Evolutionary conservation across 2,797 vertebrate species (phyloP), one percentile per base, ranked within the genome.

Genomic region (Euthynnus affinis): DNA sequence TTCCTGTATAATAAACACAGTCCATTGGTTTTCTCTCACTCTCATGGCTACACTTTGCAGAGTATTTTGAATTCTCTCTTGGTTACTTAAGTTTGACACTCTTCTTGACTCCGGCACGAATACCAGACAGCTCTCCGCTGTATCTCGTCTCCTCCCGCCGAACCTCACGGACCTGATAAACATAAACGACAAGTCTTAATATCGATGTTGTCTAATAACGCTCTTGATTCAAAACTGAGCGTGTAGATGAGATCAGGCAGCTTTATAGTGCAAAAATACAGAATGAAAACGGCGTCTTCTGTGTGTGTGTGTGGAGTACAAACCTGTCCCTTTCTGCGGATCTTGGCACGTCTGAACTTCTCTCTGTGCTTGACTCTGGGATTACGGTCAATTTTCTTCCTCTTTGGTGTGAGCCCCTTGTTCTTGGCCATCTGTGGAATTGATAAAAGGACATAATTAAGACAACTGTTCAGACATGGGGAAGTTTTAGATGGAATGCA

Each of bases 381-480:
- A 87, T 99, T 99, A 1, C 98, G 96, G 71, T 99, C 97, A 0
- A 98, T 97, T 90, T 99, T 99, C 96, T 95, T 99, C 92, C 98
- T 97, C 76, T 95, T 97, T 32, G 98, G 98, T 0, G 97, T 99
- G 18, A 99, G 97, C 7, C 98, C 98, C 90, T 96, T 98, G 87
- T 99, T 99, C 92, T 99, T 99, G 60, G 97, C 95, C 94, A 99
- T 99, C 96, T 99, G 87, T 75, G 49, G 71, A 78, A 53, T 53
- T 56, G 3, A 34, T 15, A 70, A 23, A 74, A 29, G 59, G 9
- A 42, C 23, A 72, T 9, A 13, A 42, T 84, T 69, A 74, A 10
- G 74, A 57, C 9, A 53, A 29, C 6, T 37, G 34, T n/a, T 15
- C n/a, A 60, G 5, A 61, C 25, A 10, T 52, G n/a, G 63, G 13